phyloP scores from a whole-genome alignment of 2,888 invertebrate genomes.

The Phaedon cochleariae region DNA sequence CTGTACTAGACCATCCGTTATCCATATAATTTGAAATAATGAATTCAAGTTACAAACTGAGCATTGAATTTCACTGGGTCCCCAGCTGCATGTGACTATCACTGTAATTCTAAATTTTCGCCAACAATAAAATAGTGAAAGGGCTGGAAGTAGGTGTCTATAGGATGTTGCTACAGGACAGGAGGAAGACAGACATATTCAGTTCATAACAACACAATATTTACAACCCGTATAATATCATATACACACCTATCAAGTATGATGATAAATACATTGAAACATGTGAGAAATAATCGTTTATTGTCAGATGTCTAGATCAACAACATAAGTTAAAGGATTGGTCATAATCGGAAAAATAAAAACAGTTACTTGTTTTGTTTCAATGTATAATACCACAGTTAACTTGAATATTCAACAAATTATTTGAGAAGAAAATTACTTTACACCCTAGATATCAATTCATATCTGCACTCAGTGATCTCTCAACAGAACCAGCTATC shows the following conservation, averaged over 20 bases:
- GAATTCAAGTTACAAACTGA: too few species aligned
- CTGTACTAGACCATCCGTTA: too few species aligned
- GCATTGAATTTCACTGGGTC: too few species aligned
- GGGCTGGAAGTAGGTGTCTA: conserved; percentile 27
- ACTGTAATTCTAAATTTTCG: too few species aligned
- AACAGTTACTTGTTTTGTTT: conserved; percentile 1
- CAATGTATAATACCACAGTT: conserved; percentile 32
- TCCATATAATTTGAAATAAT: too few species aligned
- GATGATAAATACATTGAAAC: conserved; percentile 36
- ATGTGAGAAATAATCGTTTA: conserved; percentile 16
- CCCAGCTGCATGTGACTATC: too few species aligned
- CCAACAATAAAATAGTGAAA: too few species aligned
- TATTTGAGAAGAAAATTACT: conserved; percentile 8
- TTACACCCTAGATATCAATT: too few species aligned
- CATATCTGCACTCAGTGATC: not conserved
- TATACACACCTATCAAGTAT: conserved; percentile 45
- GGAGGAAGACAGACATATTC: conserved; percentile 61
- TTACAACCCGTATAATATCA: conserved; percentile 59
- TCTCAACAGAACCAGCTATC: not conserved
- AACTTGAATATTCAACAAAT: conserved; percentile 25
- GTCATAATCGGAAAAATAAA: not conserved
- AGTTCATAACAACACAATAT: conserved; percentile 56
- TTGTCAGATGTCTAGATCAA: conserved; percentile 35
- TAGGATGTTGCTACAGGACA: conserved; percentile 55
- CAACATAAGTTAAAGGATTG: not conserved